phyloP scores from a whole-genome alignment of 2,113 vertebrate species.

The Sinocyclocheilus anshuiensis region DNA sequence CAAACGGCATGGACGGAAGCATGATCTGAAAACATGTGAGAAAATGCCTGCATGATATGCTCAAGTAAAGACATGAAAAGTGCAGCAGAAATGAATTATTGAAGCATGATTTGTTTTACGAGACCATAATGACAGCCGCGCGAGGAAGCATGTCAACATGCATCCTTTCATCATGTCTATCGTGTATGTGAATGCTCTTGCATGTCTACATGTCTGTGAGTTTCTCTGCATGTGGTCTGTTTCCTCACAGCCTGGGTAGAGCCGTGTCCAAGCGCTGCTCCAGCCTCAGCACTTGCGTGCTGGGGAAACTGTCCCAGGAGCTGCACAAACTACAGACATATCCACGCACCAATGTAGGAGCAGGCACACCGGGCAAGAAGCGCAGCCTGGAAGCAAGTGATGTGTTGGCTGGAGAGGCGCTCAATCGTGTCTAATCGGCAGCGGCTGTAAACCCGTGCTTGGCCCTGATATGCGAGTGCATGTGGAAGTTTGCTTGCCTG shows the following conservation, averaged over 20 bases:
- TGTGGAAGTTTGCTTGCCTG: slow-evolving; percentile 66
- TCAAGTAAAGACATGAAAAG: slow-evolving; percentile 9
- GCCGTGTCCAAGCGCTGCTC: slow-evolving; percentile 87
- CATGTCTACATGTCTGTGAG: slow-evolving; percentile 68
- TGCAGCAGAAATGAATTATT: background rate
- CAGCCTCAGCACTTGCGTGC: slow-evolving; percentile 88
- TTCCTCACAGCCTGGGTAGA: slow-evolving; percentile 84
- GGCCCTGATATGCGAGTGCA: slow-evolving; percentile 66
- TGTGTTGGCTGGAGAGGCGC: slow-evolving; percentile 71
- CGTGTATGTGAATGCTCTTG: slow-evolving; percentile 56
- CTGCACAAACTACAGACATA: slow-evolving; percentile 88
- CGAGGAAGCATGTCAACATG: slow-evolving; percentile 46
- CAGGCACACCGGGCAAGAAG: slow-evolving; percentile 87
- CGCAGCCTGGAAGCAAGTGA: slow-evolving; percentile 78
- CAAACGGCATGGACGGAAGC: slow-evolving; percentile 49
- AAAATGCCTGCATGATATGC: slow-evolving; percentile 58
- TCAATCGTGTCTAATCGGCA: slow-evolving; percentile 69
- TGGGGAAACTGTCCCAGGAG: slow-evolving; percentile 87
- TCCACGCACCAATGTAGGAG: slow-evolving; percentile 85
- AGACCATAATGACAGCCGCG: background rate
- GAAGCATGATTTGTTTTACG: background rate
- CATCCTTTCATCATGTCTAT: slow-evolving; percentile 10
- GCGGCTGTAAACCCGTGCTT: slow-evolving; percentile 28
- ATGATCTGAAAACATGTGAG: slow-evolving; percentile 45
- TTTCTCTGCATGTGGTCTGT: slow-evolving; percentile 70